phyloP scores from a whole-genome alignment of 1,140 invertebrate species.

The Pseudomyrmex pallidus region DNA sequence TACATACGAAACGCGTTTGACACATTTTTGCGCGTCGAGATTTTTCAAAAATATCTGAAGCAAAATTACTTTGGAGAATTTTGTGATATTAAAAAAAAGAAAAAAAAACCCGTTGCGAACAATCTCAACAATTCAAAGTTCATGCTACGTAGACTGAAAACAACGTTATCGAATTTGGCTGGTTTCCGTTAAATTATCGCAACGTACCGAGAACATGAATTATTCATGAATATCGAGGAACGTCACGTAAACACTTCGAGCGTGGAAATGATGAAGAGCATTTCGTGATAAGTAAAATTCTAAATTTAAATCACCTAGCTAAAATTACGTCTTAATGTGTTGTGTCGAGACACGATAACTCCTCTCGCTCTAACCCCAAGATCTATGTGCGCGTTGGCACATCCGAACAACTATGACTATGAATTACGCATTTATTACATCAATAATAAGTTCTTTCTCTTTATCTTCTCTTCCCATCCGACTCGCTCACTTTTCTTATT shows the following conservation, averaged over 20 bases:
- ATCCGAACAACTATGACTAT: too few species aligned
- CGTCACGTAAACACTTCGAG: not conserved
- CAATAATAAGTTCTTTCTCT: conserved; percentile 7
- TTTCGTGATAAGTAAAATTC: conserved; percentile 20
- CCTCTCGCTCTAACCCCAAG: not conserved
- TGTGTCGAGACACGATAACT: not conserved
- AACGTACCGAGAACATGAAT: not conserved
- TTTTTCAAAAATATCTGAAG: too few species aligned
- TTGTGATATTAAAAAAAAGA: too few species aligned
- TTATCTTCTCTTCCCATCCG: not conserved
- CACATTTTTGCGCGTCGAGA: too few species aligned
- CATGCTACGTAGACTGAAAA: not conserved
- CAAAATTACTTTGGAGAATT: too few species aligned
- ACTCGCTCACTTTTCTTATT: not conserved
- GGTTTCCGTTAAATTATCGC: conserved; percentile 9
- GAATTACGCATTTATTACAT: not conserved
- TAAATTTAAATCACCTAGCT: not conserved
- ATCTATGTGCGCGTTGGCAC: too few species aligned
- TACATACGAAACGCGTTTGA: too few species aligned
- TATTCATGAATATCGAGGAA: conserved; percentile 15
- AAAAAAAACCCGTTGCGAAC: not conserved
- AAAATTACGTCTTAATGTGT: conserved; percentile 3
- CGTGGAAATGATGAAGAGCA: conserved; percentile 18
- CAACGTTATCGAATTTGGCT: not conserved
- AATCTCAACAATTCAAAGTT: too few species aligned